Conservation (phyloP, 2,888 invertebrate species). For the Craniophora ligustri region DNA sequence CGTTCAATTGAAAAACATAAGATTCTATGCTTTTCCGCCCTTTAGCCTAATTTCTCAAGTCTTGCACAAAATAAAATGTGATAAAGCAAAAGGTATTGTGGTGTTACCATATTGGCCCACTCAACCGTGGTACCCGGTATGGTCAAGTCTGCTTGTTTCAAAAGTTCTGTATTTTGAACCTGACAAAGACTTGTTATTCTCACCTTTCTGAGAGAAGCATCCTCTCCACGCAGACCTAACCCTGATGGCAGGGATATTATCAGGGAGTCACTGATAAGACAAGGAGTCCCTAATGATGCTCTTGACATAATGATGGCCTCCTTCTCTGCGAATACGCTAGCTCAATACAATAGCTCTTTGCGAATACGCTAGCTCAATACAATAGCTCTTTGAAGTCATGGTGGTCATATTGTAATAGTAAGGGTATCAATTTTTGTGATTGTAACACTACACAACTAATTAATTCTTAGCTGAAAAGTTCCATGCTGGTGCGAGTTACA, state of each 20-base stretch:
- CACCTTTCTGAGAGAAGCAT: slow-evolving; percentile 46
- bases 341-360: no score
- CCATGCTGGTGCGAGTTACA: slow-evolving; percentile 21
- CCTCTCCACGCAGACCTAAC: slow-evolving; percentile 30
- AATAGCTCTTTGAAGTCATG: slow-evolving; percentile 21
- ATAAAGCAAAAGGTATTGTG: slow-evolving; percentile 32
- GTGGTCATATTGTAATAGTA: slow-evolving; percentile 29
- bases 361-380: no score
- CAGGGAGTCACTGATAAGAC: slow-evolving; percentile 32
- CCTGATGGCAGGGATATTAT: slow-evolving; percentile 46
- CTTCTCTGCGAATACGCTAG: slow-evolving; percentile 31
- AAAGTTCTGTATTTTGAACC: slow-evolving; percentile 34
- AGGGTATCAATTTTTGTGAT: slow-evolving; percentile 15
- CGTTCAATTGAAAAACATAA: slow-evolving; percentile 23
- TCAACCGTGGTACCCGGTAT: slow-evolving; percentile 50
- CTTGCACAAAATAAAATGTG: not conserved
- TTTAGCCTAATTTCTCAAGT: slow-evolving; percentile 1
- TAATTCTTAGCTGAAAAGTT: slow-evolving; percentile 29
- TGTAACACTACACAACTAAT: slow-evolving; percentile 12
- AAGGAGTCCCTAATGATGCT: slow-evolving; percentile 16
- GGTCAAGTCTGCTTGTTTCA: slow-evolving; percentile 21
- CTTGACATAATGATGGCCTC: slow-evolving; percentile 40
- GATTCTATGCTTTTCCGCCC: slow-evolving; percentile 14
- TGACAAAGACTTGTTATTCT: slow-evolving; percentile 31
- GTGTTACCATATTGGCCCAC: slow-evolving; percentile 44